Evolutionary conservation across 2,888 invertebrate genomes (phyloP).

Genomic region (Eilema griseolum): DNA sequence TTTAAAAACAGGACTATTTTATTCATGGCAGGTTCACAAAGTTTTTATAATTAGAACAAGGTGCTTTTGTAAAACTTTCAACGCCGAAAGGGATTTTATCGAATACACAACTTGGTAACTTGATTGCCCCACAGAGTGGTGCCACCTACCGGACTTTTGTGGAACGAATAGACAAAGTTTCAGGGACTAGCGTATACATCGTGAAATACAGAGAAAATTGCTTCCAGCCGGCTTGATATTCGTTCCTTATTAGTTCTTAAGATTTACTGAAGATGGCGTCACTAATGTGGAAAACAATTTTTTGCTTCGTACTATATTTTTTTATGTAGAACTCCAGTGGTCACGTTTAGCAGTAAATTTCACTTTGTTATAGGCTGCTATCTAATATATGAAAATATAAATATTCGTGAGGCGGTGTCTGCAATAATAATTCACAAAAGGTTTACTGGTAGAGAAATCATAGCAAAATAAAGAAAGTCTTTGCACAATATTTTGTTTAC

Average conservation of each 20-base stretch:
- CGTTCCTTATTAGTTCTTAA: slow-evolving; percentile 34
- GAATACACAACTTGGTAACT: neutral
- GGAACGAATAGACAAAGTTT: slow-evolving; percentile 31
- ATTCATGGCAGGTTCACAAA: slow-evolving; percentile 3
- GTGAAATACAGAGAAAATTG: slow-evolving; percentile 39
- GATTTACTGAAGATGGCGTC: slow-evolving; percentile 43
- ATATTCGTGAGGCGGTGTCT: neutral
- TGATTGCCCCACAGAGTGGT: neutral
- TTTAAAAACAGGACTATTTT: neutral
- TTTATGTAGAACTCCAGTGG: neutral
- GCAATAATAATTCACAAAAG: neutral
- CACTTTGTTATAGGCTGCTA: neutral
- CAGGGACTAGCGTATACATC: slow-evolving; percentile 32
- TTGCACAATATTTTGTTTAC: neutral
- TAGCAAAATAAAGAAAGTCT: too few species aligned
- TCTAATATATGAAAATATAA: neutral
- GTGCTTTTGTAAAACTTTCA: neutral
- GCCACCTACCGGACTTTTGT: slow-evolving; percentile 42
- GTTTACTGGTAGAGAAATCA: neutral
- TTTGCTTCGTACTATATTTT: neutral
- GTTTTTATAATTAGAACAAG: neutral
- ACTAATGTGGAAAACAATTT: neutral
- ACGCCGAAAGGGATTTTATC: neutral
- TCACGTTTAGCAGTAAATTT: neutral
- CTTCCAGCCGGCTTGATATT: slow-evolving; percentile 2